phyloP scores from a whole-genome alignment of 2,113 vertebrate species.

The Cyphomyrus plagiostoma region DNA sequence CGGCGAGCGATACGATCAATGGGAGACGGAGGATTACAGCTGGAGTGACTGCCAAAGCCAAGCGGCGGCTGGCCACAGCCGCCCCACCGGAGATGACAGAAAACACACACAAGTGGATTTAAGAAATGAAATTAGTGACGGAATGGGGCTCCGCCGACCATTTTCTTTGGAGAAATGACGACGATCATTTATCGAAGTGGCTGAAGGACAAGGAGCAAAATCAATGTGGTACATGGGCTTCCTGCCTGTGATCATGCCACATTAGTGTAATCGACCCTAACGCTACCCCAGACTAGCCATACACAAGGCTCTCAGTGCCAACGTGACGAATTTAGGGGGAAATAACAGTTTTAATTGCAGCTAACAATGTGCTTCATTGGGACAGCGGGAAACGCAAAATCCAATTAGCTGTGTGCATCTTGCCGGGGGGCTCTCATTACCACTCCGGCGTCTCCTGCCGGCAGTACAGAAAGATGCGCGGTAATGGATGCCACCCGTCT shows the following conservation, averaged over 20 bases:
- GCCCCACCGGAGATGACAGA: neutral
- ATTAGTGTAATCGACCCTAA: neutral
- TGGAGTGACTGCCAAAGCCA: neutral
- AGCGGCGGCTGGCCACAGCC: neutral
- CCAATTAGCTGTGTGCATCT: constrained; percentile 25
- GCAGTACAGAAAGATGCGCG: neutral
- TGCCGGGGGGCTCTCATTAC: constrained; percentile 17
- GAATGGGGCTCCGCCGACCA: neutral
- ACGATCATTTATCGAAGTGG: neutral
- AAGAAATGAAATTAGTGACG: neutral
- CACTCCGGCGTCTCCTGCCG: constrained; percentile 8
- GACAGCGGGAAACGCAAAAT: constrained; percentile 16
- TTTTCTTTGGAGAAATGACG: neutral
- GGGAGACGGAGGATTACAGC: neutral
- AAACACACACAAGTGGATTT: neutral
- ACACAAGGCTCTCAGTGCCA: neutral
- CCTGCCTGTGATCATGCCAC: neutral
- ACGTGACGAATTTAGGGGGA: constrained; percentile 15
- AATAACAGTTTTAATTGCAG: constrained; percentile 26
- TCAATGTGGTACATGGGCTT: neutral
- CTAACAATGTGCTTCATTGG: constrained; percentile 23
- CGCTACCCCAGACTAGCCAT: neutral
- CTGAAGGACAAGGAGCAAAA: neutral
- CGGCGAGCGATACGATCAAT: constrained; percentile 2
- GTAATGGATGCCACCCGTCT: constrained; percentile 19